Evolutionary conservation across 2,888 invertebrate genomes (phyloP), one percentile per base, ranked within the genome.

Genomic region (Eristalinus sepulchralis): DNA sequence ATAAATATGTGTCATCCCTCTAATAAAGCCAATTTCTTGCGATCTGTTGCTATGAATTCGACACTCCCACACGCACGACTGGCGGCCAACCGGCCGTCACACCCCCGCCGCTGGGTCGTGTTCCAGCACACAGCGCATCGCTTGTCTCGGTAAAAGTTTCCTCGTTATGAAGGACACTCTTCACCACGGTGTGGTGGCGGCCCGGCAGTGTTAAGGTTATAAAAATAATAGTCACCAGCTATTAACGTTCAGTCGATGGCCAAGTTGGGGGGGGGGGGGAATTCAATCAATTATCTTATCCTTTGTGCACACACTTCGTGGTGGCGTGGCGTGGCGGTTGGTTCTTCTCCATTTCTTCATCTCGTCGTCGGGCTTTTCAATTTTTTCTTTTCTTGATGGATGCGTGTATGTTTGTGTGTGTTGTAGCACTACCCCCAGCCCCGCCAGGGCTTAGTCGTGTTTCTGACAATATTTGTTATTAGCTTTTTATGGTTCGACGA

Each of bases 231-330:
- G 86, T 83, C 83, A 71, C 78, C 83, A 86, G 82, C 85, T 84
- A 84, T 84, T 80, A 76, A 64, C 64, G 73, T 72, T 72, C 71
- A 81, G 31, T 77, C 57, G 81, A 66, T 22, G 22, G 66, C 66
- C 20, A 47, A 20, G 64, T 34, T 31, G 31, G 36, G 57, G 22
- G 1, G 57, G 22, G 11, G 22, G 57, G 11, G 2, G 75, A 78
- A 86, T 86, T 83, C 86, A 86, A 86, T 86, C 86, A 86, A 86
- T 86, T 86, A 86, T 86, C 83, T 86, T 78, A 83, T 86, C 83
- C 86, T 86, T 86, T 86, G 81, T 85, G 76, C 68, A 81, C 81
- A 85, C 79, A 63, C 66, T 76, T 57, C 63, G 67, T 27, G 24
- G n/a, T 36, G 39, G 59, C 39, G 67, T 2, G 10, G 11, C 11